Conservation (phyloP, 2,888 invertebrate species). For the Hymenopus coronatus region DNA sequence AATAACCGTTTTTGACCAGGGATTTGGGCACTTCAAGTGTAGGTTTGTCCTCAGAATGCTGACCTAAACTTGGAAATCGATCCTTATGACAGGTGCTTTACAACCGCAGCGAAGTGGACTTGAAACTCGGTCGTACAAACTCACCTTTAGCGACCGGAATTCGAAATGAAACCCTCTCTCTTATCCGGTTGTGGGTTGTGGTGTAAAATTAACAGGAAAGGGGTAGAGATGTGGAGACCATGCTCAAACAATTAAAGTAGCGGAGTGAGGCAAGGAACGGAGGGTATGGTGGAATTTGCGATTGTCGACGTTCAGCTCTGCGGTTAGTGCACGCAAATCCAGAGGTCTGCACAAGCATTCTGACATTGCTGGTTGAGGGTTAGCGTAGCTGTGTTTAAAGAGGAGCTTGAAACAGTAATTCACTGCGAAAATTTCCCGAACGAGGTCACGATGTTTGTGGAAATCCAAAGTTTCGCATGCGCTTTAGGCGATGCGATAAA, state of each 20-base stretch:
- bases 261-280: neutral
- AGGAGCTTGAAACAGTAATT: neutral
- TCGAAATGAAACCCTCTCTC: neutral
- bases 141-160: neutral
- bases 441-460: neutral
- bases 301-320: neutral
- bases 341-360: neutral
- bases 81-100: neutral
- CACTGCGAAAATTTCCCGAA: neutral
- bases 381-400: neutral
- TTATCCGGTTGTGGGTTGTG: neutral
- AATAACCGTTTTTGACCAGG: too few species aligned
- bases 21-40: too few species aligned
- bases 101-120: neutral
- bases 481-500: too few species aligned
- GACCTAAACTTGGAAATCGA: neutral
- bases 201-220: neutral
- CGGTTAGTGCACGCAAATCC: neutral
- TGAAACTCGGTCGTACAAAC: neutral
- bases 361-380: neutral
- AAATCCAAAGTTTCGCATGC: too few species aligned
- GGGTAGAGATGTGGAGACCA: neutral
- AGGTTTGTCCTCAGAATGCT: too few species aligned
- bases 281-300: neutral
- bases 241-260: neutral